Conservation (phyloP, 1,140 invertebrate genomes). For the Lordiphosa mommai region DNA sequence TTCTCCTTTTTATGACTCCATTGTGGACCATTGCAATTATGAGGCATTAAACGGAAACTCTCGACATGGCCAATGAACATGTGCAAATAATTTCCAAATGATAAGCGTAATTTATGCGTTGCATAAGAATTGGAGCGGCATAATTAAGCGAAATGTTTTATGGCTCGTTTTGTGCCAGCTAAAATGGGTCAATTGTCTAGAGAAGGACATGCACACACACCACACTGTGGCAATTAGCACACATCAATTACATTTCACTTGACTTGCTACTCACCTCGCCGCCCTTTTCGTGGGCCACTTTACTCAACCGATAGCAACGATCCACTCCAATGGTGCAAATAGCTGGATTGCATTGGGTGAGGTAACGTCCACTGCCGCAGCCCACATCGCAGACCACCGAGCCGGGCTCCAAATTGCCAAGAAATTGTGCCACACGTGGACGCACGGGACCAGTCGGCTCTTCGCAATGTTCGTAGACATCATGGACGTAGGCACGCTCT, state of each 20-base stretch:
- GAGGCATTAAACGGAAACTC: conserved; percentile 44
- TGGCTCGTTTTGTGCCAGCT: conserved; percentile 21
- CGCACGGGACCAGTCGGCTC: conserved; percentile 87
- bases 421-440: conserved; percentile 92
- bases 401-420: conserved; percentile 92
- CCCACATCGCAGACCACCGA: conserved; percentile 96
- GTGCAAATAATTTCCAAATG: conserved; percentile 64
- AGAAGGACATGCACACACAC: conserved; percentile 9
- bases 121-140: conserved; percentile 3
- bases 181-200: conserved; percentile 62
- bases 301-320: conserved; percentile 89
- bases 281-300: conserved; percentile 87
- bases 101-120: conserved; percentile 69
- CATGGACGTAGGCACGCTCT: conserved; percentile 96
- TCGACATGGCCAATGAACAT: conserved; percentile 34
- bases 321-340: conserved; percentile 94
- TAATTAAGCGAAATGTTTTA: conserved; percentile 23
- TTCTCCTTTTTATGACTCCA: conserved; percentile 51
- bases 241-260: conserved; percentile 38
- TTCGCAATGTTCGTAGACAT: conserved; percentile 93
- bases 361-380: conserved; percentile 96
- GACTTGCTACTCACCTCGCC: conserved; percentile 86
- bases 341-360: conserved; percentile 89
- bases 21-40: conserved; percentile 66
- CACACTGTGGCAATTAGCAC: conserved; percentile 20